Base-by-base conservation (phyloP, 2,113 vertebrate genomes). In the Tilapia sparmanii region DNA sequence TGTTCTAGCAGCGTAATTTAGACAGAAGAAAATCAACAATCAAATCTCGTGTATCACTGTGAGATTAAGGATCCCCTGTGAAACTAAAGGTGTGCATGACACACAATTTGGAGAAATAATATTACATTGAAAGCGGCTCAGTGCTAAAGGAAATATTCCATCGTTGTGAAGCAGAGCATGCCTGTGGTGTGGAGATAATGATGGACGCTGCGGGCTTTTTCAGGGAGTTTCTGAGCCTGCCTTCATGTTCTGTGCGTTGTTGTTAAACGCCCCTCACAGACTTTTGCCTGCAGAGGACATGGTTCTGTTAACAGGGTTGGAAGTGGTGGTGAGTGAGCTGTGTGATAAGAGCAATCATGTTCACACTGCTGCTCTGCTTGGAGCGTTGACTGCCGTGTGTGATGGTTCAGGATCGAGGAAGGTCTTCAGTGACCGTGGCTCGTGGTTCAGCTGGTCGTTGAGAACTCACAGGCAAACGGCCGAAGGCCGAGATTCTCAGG, bases 401-500 rank as follows among this genome's bases (percentile, higher is more conserved):
- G 8, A 29, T 31, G 31, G 31, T 35, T 66, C 61, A 35, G 33
- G 61, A n/a, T 66, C 0, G 6, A 66, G 61, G 6, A 66, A 66
- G 61, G 61, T 66, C 10, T 35, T 63, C 31, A 63, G 10, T 63
- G 59, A 35, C 59, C 4, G 10, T n/a, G 31, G 31, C 59, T 63
- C 59, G 7, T 35, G 18, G 31, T 63, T 35, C 59, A 63, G 59
- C 59, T 3, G 31, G 59, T 7, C 2, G 2, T 1, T 12, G 31
- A 63, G 18, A 2, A 3, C 31, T 63, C 4, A n/a, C 59, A 63
- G 59, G 4, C 59, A 35, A 63, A 35, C 1, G 4, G 59, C 31
- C 31, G 0, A n/a, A 3, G 2, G 59, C 10, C 18, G 2, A n/a
- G 18, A 63, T 12, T 63, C 4, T 63, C 10, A 2, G 18, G 59